A percentile compares a stretch with the other conserved stretches of the same genome.
These are phyloP conservation scores for Nesogale talazaci DNA, from an alignment of 2,113 vertebrate species.

Conservation along the genomic window DNA sequence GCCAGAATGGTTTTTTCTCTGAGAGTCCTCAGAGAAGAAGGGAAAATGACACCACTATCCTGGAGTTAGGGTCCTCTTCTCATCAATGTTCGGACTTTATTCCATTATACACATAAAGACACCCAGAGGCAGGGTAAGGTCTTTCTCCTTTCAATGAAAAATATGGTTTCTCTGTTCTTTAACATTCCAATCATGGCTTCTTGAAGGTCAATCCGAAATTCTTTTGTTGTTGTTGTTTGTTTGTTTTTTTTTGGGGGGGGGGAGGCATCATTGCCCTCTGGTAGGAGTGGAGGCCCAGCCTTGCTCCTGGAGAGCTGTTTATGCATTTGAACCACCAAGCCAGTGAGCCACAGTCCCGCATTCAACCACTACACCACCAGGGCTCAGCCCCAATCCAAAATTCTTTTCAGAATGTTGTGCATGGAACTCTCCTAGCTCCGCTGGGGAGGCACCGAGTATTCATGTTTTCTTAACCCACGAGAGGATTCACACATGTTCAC, in stretches of 20 bases:
- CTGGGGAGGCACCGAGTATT: not conserved
- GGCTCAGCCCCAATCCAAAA: too few species aligned
- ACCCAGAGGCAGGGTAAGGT: not conserved
- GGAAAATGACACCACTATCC: not conserved
- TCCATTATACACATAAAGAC: not conserved
- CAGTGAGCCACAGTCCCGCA: too few species aligned
- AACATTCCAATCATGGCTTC: not conserved
- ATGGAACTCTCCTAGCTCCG: not conserved
- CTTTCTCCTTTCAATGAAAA: not conserved
- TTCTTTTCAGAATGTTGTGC: not conserved
- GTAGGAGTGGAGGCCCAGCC: too few species aligned
- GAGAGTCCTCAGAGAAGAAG: not conserved
- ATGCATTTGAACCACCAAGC: too few species aligned
- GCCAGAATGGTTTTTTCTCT: conserved; percentile 56
- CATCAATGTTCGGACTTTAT: not conserved
- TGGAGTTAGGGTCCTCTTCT: not conserved
- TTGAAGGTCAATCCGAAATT: not conserved
- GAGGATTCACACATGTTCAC: not conserved
- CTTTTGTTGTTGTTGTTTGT: too few species aligned
- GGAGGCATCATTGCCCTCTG: too few species aligned
- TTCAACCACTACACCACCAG: too few species aligned
- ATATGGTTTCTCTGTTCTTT: not conserved
- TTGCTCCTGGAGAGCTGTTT: too few species aligned
- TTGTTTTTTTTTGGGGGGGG: too few species aligned
- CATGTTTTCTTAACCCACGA: not conserved